These are phyloP conservation scores for Pelochelys cantorii DNA, from an alignment of 2,797 vertebrate genomes.

Conservation along the genomic window DNA sequence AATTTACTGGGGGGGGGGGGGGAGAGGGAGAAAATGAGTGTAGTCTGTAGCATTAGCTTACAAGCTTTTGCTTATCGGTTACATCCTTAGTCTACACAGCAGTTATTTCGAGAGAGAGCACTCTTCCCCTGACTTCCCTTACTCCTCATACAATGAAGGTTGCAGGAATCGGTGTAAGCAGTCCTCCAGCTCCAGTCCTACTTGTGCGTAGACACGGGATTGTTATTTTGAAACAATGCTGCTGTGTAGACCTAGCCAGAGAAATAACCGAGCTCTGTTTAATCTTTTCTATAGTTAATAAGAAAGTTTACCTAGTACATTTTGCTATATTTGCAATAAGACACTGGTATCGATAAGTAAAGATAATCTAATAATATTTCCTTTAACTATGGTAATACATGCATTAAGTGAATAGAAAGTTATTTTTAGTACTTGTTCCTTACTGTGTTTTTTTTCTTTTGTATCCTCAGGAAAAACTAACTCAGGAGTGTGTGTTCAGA, in stretches of 20 bases:
- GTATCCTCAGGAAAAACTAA: slow-evolving; percentile 91
- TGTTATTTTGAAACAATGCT: no score
- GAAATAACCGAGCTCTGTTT: neutral
- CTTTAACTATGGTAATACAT: neutral
- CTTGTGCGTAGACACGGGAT: no score
- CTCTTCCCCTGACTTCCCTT: no score
- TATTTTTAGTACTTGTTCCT: slow-evolving; percentile 34
- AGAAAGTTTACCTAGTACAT: neutral
- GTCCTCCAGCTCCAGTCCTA: no score
- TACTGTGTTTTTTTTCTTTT: slow-evolving; percentile 61
- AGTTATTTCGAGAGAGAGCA: no score
- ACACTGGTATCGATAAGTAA: neutral
- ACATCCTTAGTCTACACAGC: no score
- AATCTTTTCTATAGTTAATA: neutral
- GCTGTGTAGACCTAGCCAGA: neutral
- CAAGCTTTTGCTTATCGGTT: no score
- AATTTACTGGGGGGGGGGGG: no score
- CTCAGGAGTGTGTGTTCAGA: slow-evolving; percentile 94
- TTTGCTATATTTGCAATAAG: neutral
- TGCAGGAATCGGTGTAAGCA: no score
- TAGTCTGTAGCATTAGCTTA: no score
- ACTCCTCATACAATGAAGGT: no score
- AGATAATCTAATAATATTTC: neutral
- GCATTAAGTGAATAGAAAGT: neutral
- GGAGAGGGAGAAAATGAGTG: no score